Percentiles rank a stretch among this genome's conserved stretches.
Conservation (phyloP, 2,888 invertebrate species). For the Argynnis bischoffii region DNA sequence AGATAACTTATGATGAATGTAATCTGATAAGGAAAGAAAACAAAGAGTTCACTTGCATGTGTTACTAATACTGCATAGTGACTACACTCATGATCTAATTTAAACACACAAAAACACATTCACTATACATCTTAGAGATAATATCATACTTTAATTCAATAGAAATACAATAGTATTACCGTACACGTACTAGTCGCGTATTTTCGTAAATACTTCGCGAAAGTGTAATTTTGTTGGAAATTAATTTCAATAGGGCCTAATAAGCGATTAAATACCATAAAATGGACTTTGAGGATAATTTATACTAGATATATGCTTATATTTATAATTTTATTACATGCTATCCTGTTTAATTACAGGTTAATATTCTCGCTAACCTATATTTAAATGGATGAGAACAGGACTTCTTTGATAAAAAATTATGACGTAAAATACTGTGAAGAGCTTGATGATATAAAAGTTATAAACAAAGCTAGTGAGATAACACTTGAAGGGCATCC, state of each 20-base stretch:
- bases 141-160: too few relatives aligned
- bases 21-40: conserved; percentile 48
- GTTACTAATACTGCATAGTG: conserved; percentile 18
- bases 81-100: not conserved
- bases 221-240: too few relatives aligned
- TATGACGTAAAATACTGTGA: conserved; percentile 24
- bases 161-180: too few relatives aligned
- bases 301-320: too few relatives aligned
- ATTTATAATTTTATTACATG: too few relatives aligned
- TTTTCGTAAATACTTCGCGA: too few relatives aligned
- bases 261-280: too few relatives aligned
- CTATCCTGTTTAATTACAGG: not conserved
- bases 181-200: too few relatives aligned
- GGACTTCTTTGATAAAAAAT: conserved; percentile 18
- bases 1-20: conserved; percentile 49
- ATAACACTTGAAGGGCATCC: conserved; percentile 58
- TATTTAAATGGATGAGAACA: conserved; percentile 10
- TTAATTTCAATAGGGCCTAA: too few relatives aligned
- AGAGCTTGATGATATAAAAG: conserved; percentile 22
- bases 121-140: not conserved
- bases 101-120: not conserved
- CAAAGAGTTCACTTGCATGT: conserved; percentile 30
- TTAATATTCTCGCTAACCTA: not conserved
- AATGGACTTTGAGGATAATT: too few relatives aligned
- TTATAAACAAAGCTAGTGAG: conserved; percentile 44